Base-by-base conservation (phyloP, 2,888 invertebrate genomes). In the Branchipolynoe longqiensis region DNA sequence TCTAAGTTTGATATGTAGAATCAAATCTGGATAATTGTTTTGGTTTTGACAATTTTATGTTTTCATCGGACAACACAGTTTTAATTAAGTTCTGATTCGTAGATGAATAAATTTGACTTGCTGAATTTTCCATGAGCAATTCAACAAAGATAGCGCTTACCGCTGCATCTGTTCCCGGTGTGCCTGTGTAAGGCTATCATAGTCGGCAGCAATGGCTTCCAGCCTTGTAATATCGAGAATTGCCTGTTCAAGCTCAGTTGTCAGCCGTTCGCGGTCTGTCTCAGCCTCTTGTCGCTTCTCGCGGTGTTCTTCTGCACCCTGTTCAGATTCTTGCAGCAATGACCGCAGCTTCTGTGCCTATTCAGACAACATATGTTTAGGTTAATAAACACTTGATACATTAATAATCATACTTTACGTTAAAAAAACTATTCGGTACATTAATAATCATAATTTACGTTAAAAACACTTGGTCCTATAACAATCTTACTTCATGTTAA, bases 291-390 rank as follows among this genome's bases (percentile, higher is more conserved):
- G 90, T 62, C 90, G 83, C 86, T 92, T 89, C n/a, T 91, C 90
- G n/a, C 90, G 84, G 12, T 89, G 88, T 25, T 90, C 89, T 28
- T 93, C 92, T 74, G 89, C 89, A 82, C 90, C 89, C 81, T 89
- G 88, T 86, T 93, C 93, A n/a, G 92, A 89, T 38, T 91, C 90
- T 56, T 91, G 89, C 62, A 93, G 85, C 74, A 92, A 83, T 54
- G 87, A 87, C 25, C 92, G 85, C 84, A 93, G 87, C 83, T 91
- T 90, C 54, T 90, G 90, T 58, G 90, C 89, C 92, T 93, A 87
- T 14, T 28, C 31, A 41, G 48, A 18, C 18, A 22, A 62, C 14
- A n/a, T n/a, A 81, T 8, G 78, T n/a, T 8, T 12, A n/a, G 41
- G n/a, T n/a, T n/a, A n/a, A n/a, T n/a, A n/a, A n/a, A n/a, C n/a